A percentile compares a stretch with the other conserved stretches of the same genome.
phyloP scores from a whole-genome alignment of 2,888 invertebrate genomes.

The Melikaiella ostensackeni region DNA sequence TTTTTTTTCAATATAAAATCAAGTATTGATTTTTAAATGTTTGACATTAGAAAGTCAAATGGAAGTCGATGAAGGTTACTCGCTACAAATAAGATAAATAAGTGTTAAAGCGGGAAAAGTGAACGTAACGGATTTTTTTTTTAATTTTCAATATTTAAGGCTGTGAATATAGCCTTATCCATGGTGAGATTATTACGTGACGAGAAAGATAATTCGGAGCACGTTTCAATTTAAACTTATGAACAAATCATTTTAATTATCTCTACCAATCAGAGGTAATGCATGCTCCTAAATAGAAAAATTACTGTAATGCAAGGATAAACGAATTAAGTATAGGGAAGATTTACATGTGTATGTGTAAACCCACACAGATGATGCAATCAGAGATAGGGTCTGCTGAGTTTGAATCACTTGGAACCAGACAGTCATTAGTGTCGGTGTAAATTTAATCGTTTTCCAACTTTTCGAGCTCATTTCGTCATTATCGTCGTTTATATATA shows the following conservation, averaged over 20 bases:
- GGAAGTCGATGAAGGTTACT: neutral
- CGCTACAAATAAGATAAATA: constrained; percentile 25
- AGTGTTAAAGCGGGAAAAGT: constrained; percentile 31
- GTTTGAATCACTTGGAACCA: constrained; percentile 18
- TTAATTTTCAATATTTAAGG: neutral
- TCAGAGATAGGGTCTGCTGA: constrained; percentile 14
- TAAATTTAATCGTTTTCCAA: neutral
- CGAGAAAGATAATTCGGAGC: neutral
- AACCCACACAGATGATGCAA: constrained; percentile 7
- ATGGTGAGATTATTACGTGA: constrained; percentile 12
- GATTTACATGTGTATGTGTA: neutral
- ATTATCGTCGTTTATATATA: neutral
- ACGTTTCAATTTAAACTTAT: neutral
- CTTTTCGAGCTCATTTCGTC: neutral
- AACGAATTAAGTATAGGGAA: neutral
- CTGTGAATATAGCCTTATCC: neutral
- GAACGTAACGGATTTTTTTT: neutral
- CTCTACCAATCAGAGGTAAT: neutral
- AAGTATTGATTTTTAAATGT: constrained; percentile 27
- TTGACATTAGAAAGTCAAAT: neutral
- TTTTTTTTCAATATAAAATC: neutral
- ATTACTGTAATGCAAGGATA: constrained; percentile 20
- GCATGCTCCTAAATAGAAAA: constrained; percentile 24
- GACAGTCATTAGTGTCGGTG: neutral
- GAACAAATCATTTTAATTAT: neutral